Evolutionary conservation across 2,113 vertebrate species (phyloP), one percentile per base, ranked within the genome.

Genomic region (Phainopepla nitens): DNA sequence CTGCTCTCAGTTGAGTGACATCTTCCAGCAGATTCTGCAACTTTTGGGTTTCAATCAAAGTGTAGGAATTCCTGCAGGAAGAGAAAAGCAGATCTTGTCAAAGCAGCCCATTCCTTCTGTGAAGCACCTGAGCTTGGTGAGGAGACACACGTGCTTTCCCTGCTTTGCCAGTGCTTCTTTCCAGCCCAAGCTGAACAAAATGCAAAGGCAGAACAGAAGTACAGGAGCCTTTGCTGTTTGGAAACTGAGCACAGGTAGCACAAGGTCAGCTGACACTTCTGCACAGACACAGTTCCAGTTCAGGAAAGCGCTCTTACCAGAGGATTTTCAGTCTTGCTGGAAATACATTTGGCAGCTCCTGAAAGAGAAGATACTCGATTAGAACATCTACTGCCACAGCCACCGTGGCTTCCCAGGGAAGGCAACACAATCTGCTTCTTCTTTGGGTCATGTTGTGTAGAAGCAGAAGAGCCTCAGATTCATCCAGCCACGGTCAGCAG

Each of bases 1-100:
- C 70, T 0, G 1, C 21, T 41, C 15, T 50, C 41, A 87, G 64
- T 0, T 71, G 58, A 72, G 58, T 8, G 35, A 90, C 11, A 41
- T 77, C 51, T 33, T 77, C 70, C 57, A 50, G 23, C 27, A 93
- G 64, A n/a, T 49, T 35, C 45, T 71, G 45, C 41, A 66, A 1
- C 31, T 35, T 44, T 13, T 54, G 64, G 4, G 10, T 65, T 60
- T 57, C 57, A 27, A 16, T 68, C 13, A 16, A 24, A 22, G 16
- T 31, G 20, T 20, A 4, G 3, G 29, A 44, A 60, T 28, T 66
- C 64, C 87, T 93, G 82, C 10, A 50, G 27, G 50, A 60, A 39
- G 11, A 44, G 45, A 45, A 71, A 36, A 66, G 27, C 10, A 54
- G 57, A 49, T 50, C 45, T 22, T 47, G 27, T 31, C 76, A 86